Percentiles rank a stretch among this genome's conserved stretches.
Conservation (phyloP, 2,797 vertebrate species). For the Meriones psammophilus region DNA sequence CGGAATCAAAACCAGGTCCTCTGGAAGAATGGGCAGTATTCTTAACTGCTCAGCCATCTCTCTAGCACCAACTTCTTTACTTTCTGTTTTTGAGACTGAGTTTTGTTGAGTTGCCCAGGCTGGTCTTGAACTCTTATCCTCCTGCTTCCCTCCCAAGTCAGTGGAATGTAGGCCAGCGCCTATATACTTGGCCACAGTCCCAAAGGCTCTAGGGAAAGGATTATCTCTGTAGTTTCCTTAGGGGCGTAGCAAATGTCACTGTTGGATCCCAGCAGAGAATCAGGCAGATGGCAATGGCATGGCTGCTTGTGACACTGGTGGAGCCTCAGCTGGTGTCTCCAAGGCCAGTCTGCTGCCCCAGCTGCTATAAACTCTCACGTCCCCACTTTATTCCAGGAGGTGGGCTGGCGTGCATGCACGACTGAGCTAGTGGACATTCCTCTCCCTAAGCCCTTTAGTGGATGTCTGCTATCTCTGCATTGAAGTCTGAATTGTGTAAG, state of each 20-base stretch:
- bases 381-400: neutral
- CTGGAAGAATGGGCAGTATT: neutral
- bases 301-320: neutral
- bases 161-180: neutral
- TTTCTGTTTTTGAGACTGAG: neutral
- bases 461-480: neutral
- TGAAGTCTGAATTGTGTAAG: neutral
- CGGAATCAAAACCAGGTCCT: neutral
- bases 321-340: neutral
- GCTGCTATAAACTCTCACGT: neutral
- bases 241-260: neutral
- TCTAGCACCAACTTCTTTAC: neutral
- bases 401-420: too few relatives aligned
- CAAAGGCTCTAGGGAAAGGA: neutral
- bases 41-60: neutral
- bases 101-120: neutral
- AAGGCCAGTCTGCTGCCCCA: accelerated
- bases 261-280: neutral
- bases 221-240: neutral
- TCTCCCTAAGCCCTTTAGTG: neutral
- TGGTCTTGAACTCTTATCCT: neutral
- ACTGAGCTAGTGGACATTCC: neutral
- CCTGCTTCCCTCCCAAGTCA: neutral
- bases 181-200: neutral
- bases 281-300: neutral